phyloP scores from a whole-genome alignment of 1,140 invertebrate genomes.

The Brachionus manjavacas region DNA sequence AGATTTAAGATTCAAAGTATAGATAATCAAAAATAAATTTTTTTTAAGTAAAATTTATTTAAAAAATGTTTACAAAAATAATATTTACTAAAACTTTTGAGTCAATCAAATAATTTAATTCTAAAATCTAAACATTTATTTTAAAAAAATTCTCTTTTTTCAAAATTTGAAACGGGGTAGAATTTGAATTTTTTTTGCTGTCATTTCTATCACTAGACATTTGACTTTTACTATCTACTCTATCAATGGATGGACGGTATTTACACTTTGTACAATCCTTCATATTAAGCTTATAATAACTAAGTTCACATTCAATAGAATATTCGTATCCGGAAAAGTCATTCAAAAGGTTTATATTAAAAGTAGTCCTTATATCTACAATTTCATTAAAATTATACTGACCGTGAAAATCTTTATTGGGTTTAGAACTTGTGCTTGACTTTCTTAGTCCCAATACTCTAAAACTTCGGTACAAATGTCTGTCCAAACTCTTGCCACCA shows the following conservation, averaged over 20 bases:
- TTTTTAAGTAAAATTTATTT: no score
- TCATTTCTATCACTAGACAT: neutral
- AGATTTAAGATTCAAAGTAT: no score
- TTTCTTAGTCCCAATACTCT: neutral
- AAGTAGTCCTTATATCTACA: neutral
- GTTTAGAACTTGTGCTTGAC: neutral
- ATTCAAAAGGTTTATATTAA: neutral
- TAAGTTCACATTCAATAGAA: slow-evolving; percentile 31
- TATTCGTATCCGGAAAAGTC: neutral
- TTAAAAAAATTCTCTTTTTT: neutral
- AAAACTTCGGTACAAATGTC: slow-evolving; percentile 7
- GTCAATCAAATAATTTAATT: neutral
- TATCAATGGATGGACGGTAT: neutral
- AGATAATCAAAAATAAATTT: no score
- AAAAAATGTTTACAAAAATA: neutral
- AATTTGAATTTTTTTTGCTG: neutral
- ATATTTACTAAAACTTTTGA: neutral
- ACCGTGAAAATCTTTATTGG: neutral
- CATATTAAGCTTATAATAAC: neutral
- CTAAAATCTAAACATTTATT: neutral
- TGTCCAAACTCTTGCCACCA: neutral
- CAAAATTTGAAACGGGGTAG: neutral
- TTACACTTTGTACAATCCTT: neutral
- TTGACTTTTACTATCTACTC: neutral
- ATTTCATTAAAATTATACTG: neutral